Evolutionary conservation across 2,797 vertebrate genomes (phyloP).

Genomic region (Alauda arvensis): DNA sequence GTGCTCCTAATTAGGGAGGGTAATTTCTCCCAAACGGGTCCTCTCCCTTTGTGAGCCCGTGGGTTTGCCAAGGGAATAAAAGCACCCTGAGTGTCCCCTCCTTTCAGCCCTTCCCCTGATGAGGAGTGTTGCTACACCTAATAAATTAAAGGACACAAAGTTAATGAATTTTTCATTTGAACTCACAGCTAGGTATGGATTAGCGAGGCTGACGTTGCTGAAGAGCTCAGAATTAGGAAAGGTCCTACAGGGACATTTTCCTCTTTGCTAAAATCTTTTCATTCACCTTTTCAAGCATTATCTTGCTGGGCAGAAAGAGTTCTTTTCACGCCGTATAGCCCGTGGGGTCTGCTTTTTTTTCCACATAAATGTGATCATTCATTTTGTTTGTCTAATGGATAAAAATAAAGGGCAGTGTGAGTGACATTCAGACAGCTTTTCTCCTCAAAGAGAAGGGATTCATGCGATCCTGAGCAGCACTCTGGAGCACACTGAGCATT

Average conservation of each 20-base stretch:
- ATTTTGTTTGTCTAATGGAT: conserved; percentile 50
- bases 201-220: conserved; percentile 34
- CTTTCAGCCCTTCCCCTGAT: conserved; percentile 42
- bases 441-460: conserved; percentile 32
- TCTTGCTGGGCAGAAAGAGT: conserved; percentile 26
- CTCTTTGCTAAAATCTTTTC: conserved; percentile 45
- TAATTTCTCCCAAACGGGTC: conserved; percentile 26
- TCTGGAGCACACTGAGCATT: neutral
- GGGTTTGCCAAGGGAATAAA: conserved; percentile 11
- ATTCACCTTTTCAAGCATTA: conserved; percentile 46
- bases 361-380: conserved; percentile 20
- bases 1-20: conserved; percentile 22
- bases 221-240: conserved; percentile 33
- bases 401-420: conserved; percentile 45
- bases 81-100: neutral
- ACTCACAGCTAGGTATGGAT: conserved; percentile 55
- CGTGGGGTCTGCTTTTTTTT: conserved; percentile 50
- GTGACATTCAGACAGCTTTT: conserved; percentile 41
- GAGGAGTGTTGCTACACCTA: conserved; percentile 52
- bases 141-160: conserved; percentile 64
- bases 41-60: conserved; percentile 6
- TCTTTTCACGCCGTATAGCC: conserved; percentile 42
- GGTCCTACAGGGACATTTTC: conserved; percentile 43
- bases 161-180: conserved; percentile 57
- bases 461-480: neutral